Evolutionary conservation across 2,797 vertebrate genomes (phyloP), one percentile per base, ranked within the genome.

Genomic region (Columba guinea): DNA sequence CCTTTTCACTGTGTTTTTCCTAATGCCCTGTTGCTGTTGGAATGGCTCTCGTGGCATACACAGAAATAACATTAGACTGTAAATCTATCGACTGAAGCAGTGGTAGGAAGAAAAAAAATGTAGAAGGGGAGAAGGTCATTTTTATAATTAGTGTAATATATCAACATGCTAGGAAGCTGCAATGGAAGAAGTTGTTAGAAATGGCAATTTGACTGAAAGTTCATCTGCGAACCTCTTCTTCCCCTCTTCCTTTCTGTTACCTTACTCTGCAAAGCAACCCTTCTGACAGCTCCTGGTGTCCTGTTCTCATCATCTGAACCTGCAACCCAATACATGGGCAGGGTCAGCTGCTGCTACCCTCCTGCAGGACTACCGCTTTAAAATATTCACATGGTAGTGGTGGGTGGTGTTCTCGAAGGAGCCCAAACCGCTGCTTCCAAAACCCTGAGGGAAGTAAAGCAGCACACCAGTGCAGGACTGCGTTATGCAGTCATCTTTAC

Each of bases 131-230:
- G 84, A 75, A 91, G 84, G 56, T 95, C 59, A 73, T 73, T 95
- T 94, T 94, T 84, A 77, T 95, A 92, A 94, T 96, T 93, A 95
- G 64, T 39, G 60, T 84, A 87, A 93, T 97, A 92, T 73, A 83
- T 95, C 79, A 95, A 60, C 68, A 56, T 94, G 87, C 67, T 91
- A 74, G 64, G 75, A 82, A 86, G 89, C 84, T 76, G 68, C 94
- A 97, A 92, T 60, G 67, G 74, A 94, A 94, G 81, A 97, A 92
- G 75, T 92, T 95, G 88, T 95, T 95, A 85, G 90, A 92, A 95
- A 95, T 89, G 94, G 94, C 96, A 77, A 95, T 84, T 89, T 86
- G 56, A 87, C 64, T 84, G 39, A 94, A 95, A 93, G 82, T 91
- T 96, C 94, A 73, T 87, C 84, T 90, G 78, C 10, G 62, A 83